Evolutionary conservation across 2,113 vertebrate genomes (phyloP), one percentile per base, ranked within the genome.

Genomic region (Corythornis cristatus): DNA sequence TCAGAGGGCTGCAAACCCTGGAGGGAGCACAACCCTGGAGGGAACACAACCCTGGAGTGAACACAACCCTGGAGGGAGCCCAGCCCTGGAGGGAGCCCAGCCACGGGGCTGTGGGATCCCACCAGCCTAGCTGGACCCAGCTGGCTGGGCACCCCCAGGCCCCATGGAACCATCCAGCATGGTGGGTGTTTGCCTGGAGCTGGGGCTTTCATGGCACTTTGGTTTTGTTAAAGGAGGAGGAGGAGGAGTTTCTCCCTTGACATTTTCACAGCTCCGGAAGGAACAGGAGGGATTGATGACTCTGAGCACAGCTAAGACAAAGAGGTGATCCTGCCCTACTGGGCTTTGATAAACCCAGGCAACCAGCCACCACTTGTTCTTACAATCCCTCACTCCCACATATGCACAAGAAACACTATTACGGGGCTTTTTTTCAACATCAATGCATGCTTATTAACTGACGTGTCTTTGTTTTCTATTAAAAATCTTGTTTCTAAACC

Each of bases 281-380:
- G 77, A 97, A 96, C 93, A 96, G 95, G 93, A 96, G 92, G 95
- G 93, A 96, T 91, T 93, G 72, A 96, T 96, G 95, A 95, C 91
- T 95, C 76, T 42, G 51, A 95, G 86, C 90, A 42, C 79, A 62
- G 92, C 80, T 88, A 96, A 97, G 95, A 95, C 91, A 97, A 96
- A 96, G 96, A 96, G 93, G 87, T 95, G 96, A 96, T 96, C 92
- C 93, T 94, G 97, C 97, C 97, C 96, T 96, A 96, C 96, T 88
- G 97, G 97, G 96, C 97, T 97, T 92, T 96, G 96, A 97, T 95
- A 97, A 97, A 95, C 90, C 96, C 96, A 98, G 98, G 97, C 97
- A 97, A 93, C 89, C 94, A 97, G 97, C 97, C 97, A 97, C 96
- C 93, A n/a, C 97, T 97, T 97, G 97, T 98, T 98, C 97, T 97